phyloP scores from a whole-genome alignment of 2,888 invertebrate species.

The Dusona sp. region DNA sequence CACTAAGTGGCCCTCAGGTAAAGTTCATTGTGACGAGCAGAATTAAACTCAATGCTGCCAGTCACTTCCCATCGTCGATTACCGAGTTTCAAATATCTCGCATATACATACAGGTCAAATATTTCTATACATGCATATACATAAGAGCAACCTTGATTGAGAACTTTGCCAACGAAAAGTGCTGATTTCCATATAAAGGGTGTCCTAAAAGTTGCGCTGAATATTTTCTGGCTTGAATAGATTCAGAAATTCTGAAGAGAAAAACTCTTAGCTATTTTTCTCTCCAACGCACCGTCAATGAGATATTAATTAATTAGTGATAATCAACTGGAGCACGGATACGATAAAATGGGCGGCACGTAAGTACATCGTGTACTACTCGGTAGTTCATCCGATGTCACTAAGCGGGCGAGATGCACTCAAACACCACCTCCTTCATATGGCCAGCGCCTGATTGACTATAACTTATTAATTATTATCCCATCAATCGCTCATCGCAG shows the following conservation, averaged over 20 bases:
- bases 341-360: neutral
- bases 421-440: neutral
- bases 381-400: neutral
- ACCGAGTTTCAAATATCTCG: slow-evolving; percentile 37
- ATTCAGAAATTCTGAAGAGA: neutral
- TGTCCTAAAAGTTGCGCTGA: neutral
- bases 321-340: neutral
- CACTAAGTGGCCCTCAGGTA: slow-evolving; percentile 54
- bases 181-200: neutral
- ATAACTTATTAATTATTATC: neutral
- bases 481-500: neutral
- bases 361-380: neutral
- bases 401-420: neutral
- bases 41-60: slow-evolving; percentile 57
- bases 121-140: neutral
- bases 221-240: neutral
- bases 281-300: neutral
- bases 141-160: neutral
- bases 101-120: neutral
- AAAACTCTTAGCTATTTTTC: neutral
- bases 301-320: neutral
- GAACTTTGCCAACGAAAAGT: slow-evolving; percentile 1
- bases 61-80: slow-evolving; percentile 35
- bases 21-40: slow-evolving; percentile 42
- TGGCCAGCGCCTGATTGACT: neutral